These are phyloP conservation scores for Onthophagus taurus DNA, from an alignment of 1,140 invertebrate genomes.

Conservation along the genomic window DNA sequence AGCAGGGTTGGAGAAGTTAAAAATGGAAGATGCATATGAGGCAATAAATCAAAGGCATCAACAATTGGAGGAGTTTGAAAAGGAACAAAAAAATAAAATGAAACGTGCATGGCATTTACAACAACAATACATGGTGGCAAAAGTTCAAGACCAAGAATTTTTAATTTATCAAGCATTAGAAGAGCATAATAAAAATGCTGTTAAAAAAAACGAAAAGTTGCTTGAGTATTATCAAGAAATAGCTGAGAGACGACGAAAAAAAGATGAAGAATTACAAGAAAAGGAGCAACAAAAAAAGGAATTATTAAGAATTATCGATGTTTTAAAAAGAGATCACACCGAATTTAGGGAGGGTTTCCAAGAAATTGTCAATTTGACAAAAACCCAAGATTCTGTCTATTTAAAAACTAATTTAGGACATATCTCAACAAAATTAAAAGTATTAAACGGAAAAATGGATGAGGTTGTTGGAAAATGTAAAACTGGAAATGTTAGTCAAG, in stretches of 20 bases:
- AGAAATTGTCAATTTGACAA: conserved; percentile 33
- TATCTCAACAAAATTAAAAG: conserved; percentile 32
- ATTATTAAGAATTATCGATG: conserved; percentile 31
- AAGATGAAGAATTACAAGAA: conserved; percentile 36
- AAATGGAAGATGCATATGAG: conserved; percentile 28
- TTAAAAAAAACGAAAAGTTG: conserved; percentile 29
- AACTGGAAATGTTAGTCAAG: conserved; percentile 38
- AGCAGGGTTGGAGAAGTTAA: conserved; percentile 26
- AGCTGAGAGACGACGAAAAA: conserved; percentile 34
- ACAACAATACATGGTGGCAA: conserved; percentile 29
- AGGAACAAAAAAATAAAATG: conserved; percentile 17
- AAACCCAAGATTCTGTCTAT: conserved; percentile 32
- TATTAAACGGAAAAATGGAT: conserved; percentile 37
- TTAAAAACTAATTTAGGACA: conserved; percentile 21
- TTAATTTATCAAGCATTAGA: conserved; percentile 31
- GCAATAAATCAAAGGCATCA: conserved; percentile 20
- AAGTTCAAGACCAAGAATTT: conserved; percentile 30
- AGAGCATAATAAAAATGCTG: conserved; percentile 33
- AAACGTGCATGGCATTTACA: conserved; percentile 32
- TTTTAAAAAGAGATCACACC: conserved; percentile 29
- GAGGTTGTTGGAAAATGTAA: conserved; percentile 44
- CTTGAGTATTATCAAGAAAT: conserved; percentile 34
- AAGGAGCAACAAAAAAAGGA: conserved; percentile 36
- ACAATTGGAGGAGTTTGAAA: conserved; percentile 24
- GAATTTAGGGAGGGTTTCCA: conserved; percentile 34